Conservation (phyloP, 2,797 vertebrate species). For the Poliocrania exsul region DNA sequence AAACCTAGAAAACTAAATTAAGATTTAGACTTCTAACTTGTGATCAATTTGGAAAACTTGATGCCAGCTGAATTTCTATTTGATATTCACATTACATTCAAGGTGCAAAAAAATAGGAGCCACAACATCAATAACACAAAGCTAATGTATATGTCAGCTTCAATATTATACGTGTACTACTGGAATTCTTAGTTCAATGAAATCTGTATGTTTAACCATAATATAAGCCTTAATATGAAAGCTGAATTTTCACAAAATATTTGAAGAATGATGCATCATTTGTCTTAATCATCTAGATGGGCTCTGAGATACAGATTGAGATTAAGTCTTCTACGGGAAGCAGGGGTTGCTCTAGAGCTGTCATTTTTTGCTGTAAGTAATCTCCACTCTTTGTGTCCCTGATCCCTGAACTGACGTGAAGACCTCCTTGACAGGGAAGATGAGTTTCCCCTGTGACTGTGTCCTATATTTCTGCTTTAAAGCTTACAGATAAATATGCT, state of each 20-base stretch:
- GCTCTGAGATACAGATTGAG: neutral
- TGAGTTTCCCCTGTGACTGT: neutral
- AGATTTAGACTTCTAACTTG: slow-evolving; percentile 31
- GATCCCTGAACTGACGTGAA: neutral
- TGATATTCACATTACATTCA: slow-evolving; percentile 24
- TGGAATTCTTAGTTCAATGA: slow-evolving; percentile 43
- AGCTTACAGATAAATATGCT: neutral
- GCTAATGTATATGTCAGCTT: slow-evolving; percentile 47
- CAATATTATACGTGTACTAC: slow-evolving; percentile 2
- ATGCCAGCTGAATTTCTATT: slow-evolving; percentile 19
- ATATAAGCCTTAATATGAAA: neutral
- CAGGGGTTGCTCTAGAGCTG: neutral
- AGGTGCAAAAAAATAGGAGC: slow-evolving; percentile 37
- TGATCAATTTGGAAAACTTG: slow-evolving; percentile 19
- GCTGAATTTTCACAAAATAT: neutral
- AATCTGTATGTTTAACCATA: neutral
- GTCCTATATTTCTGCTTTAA: neutral
- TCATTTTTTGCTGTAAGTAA: neutral
- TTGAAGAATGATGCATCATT: neutral
- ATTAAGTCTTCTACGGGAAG: neutral
- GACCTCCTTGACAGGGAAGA: neutral
- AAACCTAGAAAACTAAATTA: slow-evolving; percentile 37
- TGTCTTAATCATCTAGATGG: neutral
- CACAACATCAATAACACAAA: slow-evolving; percentile 49
- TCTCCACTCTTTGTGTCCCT: neutral